A percentile compares a stretch with the other conserved stretches of the same genome.
phyloP scores from a whole-genome alignment of 2,113 vertebrate species.

The Procapra przewalskii region DNA sequence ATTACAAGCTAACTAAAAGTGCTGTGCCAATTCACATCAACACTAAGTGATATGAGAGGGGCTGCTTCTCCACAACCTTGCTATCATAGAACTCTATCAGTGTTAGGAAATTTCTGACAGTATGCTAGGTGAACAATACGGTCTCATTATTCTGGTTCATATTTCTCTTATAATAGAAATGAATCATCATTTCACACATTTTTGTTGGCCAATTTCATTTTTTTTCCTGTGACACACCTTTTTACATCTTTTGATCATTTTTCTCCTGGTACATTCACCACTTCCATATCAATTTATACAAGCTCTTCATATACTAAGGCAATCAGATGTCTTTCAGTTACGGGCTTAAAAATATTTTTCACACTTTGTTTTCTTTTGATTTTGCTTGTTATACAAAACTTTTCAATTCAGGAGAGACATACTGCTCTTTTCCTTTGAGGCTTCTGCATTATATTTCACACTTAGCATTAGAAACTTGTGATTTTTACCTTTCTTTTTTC shows the following conservation, averaged over 20 bases:
- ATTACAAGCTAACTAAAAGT: not conserved
- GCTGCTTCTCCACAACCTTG: not conserved
- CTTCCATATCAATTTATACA: not conserved
- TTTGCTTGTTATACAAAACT: not conserved
- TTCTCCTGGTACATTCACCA: not conserved
- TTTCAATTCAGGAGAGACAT: not conserved
- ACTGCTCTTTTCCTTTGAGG: not conserved
- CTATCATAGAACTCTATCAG: not conserved
- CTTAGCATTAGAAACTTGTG: not conserved
- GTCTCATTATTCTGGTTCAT: not conserved
- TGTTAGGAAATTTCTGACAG: not conserved
- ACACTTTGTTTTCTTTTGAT: not conserved
- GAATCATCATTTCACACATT: not conserved
- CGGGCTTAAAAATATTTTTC: not conserved
- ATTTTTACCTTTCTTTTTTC: not conserved
- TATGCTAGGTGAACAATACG: not conserved
- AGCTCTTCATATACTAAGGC: not conserved
- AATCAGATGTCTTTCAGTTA: not conserved
- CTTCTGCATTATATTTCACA: not conserved
- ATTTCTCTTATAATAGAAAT: not conserved
- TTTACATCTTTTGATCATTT: not conserved
- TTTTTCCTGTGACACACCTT: not conserved
- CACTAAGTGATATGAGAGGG: fast-evolving
- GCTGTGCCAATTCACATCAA: not conserved
- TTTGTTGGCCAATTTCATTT: not conserved